Base-by-base conservation (phyloP, 2,113 vertebrate species). In the Syngnathoides biaculeatus region DNA sequence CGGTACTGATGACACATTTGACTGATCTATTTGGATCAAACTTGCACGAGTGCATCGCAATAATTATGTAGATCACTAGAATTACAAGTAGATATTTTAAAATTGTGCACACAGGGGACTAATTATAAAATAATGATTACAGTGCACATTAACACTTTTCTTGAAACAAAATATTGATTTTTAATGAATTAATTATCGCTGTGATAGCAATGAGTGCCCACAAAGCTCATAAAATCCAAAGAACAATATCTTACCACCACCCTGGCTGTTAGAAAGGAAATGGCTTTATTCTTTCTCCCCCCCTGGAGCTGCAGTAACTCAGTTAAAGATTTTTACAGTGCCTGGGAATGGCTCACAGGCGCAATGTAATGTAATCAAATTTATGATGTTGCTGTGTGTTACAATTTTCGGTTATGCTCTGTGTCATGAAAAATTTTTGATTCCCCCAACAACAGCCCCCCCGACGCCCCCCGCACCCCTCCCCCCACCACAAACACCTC, bases 311-410 rank as follows among this genome's bases (percentile, higher is more conserved):
- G 76, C 80, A 81, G 78, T 88, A 91, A 90, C 84, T 85, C 85
- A 77, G 82, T 89, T 90, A 87, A 83, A 65, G 85, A 75, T 79
- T 84, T 91, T 89, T 87, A 88, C 82, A 79, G 75, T 81, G 80
- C 81, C 74, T 81, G 83, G 76, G 84, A 86, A 89, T 89, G 80
- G 86, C 86, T 87, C 71, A 83, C 74, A 79, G 86, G 82, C 84
- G 77, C 81, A 81, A 71, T 87, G 85, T 88, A 89, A 91, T 90
- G 81, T 89, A 88, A 91, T 89, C 86, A 86, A 79, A 88, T 88
- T 74, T 84, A 86, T 85, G 80, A 88, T 87, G 88, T 87, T 87
- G 81, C 81, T 86, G 86, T 88, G 84, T 86, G 82, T 89, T 87
- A 87, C 83, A 82, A 87, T 89, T 89, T 83, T 79, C 85, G 75